A percentile compares a stretch with the other conserved stretches of the same genome.
These are phyloP conservation scores for Thalassoma bifasciatum DNA, from an alignment of 2,113 vertebrate genomes.

Conservation along the genomic window DNA sequence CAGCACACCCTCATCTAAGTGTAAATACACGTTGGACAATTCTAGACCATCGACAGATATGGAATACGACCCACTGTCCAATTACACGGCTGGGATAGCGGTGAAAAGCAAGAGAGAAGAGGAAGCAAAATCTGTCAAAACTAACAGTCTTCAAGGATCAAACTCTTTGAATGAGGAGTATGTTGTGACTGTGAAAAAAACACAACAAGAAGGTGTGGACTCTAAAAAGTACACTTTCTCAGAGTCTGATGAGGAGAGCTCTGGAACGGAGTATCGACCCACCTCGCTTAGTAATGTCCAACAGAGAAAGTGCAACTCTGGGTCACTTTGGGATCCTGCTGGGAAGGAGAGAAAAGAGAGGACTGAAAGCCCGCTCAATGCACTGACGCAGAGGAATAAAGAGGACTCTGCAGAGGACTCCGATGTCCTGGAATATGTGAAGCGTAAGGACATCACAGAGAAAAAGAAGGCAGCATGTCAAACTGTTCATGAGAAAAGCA, in stretches of 20 bases:
- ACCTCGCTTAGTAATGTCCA: slow-evolving; percentile 71
- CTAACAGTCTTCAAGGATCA: slow-evolving; percentile 63
- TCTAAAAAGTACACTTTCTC: slow-evolving; percentile 84
- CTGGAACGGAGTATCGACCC: slow-evolving; percentile 78
- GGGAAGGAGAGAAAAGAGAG: slow-evolving; percentile 53
- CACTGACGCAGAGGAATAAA: slow-evolving; percentile 69
- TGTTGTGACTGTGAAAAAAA: slow-evolving; percentile 82
- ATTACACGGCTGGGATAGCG: slow-evolving; percentile 90
- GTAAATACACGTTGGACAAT: slow-evolving; percentile 93
- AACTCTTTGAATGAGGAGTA: slow-evolving; percentile 77
- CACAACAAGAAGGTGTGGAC: slow-evolving; percentile 56
- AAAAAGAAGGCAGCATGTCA: slow-evolving; percentile 68
- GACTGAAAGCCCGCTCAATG: slow-evolving; percentile 63
- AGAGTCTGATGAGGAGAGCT: slow-evolving; percentile 88
- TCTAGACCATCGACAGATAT: slow-evolving; percentile 92
- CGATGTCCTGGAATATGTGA: slow-evolving; percentile 43
- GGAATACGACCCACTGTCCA: slow-evolving; percentile 96
- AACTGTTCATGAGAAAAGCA: slow-evolving; percentile 59
- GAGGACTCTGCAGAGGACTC: slow-evolving; percentile 49
- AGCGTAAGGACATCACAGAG: slow-evolving; percentile 11
- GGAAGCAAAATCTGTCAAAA: slow-evolving; percentile 23
- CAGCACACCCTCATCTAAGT: slow-evolving; percentile 72
- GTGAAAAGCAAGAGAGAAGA: slow-evolving; percentile 82
- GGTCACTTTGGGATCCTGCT: slow-evolving; percentile 2
- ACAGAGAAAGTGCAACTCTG: slow-evolving; percentile 59